phyloP scores from a whole-genome alignment of 1,140 invertebrate species.

The Nylanderia fulva region DNA sequence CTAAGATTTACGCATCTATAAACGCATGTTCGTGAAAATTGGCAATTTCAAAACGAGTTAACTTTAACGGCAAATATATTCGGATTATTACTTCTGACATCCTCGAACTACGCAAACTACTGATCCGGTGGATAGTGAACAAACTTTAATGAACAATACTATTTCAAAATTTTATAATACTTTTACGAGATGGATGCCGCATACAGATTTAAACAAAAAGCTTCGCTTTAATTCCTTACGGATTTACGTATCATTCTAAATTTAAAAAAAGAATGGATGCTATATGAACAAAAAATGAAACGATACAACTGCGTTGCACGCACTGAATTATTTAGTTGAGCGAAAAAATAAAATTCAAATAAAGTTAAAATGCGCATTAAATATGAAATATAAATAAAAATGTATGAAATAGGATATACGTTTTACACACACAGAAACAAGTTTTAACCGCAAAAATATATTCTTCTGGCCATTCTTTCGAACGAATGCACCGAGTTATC shows the following conservation, averaged over 20 bases:
- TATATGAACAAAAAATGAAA: background rate
- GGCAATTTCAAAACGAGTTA: background rate
- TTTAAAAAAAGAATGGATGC: constrained; percentile 9
- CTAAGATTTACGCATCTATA: constrained; percentile 34
- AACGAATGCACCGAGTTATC: constrained; percentile 27
- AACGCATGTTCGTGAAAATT: background rate
- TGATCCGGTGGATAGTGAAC: background rate
- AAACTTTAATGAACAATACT: background rate
- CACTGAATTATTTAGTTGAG: background rate
- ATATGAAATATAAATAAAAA: background rate
- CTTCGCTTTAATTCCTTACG: constrained; percentile 1
- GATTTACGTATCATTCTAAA: constrained; percentile 10
- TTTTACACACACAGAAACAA: background rate
- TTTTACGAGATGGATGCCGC: no score
- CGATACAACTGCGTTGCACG: background rate
- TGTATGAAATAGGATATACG: background rate
- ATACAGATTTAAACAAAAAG: background rate
- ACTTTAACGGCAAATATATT: background rate
- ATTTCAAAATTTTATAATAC: background rate
- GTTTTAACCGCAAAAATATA: constrained; percentile 26
- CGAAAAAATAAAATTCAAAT: background rate
- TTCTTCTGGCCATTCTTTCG: background rate
- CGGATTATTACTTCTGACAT: background rate
- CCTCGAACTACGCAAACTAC: background rate
- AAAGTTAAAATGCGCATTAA: background rate